Base-by-base conservation (phyloP, 1,140 invertebrate genomes). In the Mercenaria mercenaria region DNA sequence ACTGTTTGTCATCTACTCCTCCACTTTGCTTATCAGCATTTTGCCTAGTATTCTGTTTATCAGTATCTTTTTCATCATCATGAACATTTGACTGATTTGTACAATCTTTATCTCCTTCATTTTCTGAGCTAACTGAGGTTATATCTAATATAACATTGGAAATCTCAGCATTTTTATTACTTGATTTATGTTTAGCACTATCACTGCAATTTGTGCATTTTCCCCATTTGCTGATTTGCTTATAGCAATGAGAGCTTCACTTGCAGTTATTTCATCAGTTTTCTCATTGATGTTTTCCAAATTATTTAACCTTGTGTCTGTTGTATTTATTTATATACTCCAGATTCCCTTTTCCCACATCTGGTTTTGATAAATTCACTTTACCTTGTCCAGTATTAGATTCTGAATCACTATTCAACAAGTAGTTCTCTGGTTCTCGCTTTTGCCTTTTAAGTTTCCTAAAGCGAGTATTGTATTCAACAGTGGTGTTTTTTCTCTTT, bases 171-270 rank as follows among this genome's bases (percentile, higher is more conserved):
- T n/a, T n/a, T n/a, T n/a, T n/a, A n/a, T n/a, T n/a, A n/a, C n/a
- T 26, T n/a, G n/a, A n/a, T n/a, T n/a, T n/a, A n/a, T n/a, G n/a
- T n/a, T n/a, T n/a, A n/a, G n/a, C n/a, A n/a, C n/a, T n/a, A n/a
- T n/a, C n/a, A n/a, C n/a, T n/a, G n/a, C n/a, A n/a, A n/a, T n/a
- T n/a, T n/a, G n/a, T n/a, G n/a, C n/a, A 20, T 74, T 41, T 43
- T 74, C 37, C 39, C 39, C 3, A 43, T 74, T 47, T 20, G 29
- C 23, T 3, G 37, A 23, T 41, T 41, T 74, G 29, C 69, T 47
- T 26, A 74, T 74, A 39, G 69, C 69, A 41, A 74, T 74, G 8
- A 74, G 37, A 11, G 69, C 69, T 74, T 74, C 69, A 74, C 69
- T 74, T 23, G 69, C 69, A 23, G 69, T 43, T 41, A 74, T 74